A percentile compares a stretch with the other conserved stretches of the same genome.
These are phyloP conservation scores for Epizoanthus stellaris DNA, from an alignment of 92 coral and sea anemone species.

Conservation along the genomic window DNA sequence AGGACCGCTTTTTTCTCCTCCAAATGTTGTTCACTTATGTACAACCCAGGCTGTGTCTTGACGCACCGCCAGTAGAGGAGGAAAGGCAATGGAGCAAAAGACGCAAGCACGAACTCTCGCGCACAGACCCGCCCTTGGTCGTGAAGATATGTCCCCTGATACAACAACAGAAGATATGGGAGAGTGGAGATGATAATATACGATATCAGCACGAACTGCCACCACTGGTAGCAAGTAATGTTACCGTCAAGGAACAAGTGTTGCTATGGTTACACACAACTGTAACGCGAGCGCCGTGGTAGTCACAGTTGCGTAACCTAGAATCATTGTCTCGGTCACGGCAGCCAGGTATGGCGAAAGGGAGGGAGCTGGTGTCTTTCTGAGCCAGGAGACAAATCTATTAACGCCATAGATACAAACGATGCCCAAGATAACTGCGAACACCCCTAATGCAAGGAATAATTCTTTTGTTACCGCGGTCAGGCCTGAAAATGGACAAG, in stretches of 20 bases:
- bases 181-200: background rate
- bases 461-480: conserved; percentile 60
- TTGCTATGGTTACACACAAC: conserved; percentile 40
- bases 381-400: conserved; percentile 27
- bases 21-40: no score
- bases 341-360: conserved; percentile 64
- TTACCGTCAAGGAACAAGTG: conserved; percentile 78
- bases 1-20: conserved; percentile 13
- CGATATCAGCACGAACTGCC: conserved; percentile 12
- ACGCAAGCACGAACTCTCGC: conserved; percentile 40
- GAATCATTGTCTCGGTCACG: conserved; percentile 59
- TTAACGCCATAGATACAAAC: conserved; percentile 39
- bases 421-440: conserved; percentile 46
- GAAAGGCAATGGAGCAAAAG: conserved; percentile 33
- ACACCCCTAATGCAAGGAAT: conserved; percentile 47
- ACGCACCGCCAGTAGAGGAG: conserved; percentile 21
- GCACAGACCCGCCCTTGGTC: conserved; percentile 14
- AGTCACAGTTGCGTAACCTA: conserved; percentile 68
- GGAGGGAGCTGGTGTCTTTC: conserved; percentile 32
- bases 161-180: conserved; percentile 34
- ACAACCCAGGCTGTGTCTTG: no score
- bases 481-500: conserved; percentile 73
- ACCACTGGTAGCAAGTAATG: conserved; percentile 72
- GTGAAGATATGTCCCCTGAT: conserved; percentile 38
- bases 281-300: conserved; percentile 64